Evolutionary conservation across 2,797 vertebrate species (phyloP), one percentile per base, ranked within the genome.

Genomic region (Diplodus puntazzo): DNA sequence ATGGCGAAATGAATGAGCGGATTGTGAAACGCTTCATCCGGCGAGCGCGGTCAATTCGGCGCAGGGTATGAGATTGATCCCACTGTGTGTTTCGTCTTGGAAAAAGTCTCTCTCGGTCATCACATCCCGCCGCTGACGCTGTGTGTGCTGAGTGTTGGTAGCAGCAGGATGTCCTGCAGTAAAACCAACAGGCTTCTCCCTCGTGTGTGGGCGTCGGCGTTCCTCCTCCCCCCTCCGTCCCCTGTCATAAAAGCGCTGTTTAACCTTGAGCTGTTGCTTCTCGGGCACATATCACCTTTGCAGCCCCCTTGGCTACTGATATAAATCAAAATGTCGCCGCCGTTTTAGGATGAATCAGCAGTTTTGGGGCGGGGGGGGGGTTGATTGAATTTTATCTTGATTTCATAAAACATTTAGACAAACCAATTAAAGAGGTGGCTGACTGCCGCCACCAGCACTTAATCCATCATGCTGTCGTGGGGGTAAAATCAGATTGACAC

Each of bases 381-480:
- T 83, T 95, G 90, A 95, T 94, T 94, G 87, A 89, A 94, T 95
- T 95, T 94, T 90, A 91, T 94, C 89, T 89, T 77, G 80, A 91
- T 93, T 95, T 93, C 93, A 95, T 95, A 95, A 94, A 95, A 95
- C 86, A 94, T 94, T 95, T 92, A 94, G 88, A 92, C 94, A 95
- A 92, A 95, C 84, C 92, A 95, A 93, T 94, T 95, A 95, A 96
- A 92, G 75, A 90, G 91, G 92, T 83, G 88, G 84, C 91, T 83
- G 87, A 78, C 84, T 75, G 90, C 90, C 81, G 90, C 91, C 90
- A 92, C 85, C 72, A 90, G 90, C 91, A 89, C 80, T 92, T 82
- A 89, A 93, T 93, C 92, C 86, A 91, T 94, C 93, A 95, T 86
- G 70, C 85, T 94, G 88, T 91, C 93, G 86, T 0, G 75, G 57